Evolutionary conservation across 1,140 invertebrate species (phyloP), one percentile per base, ranked within the genome.

Genomic region (Pachypeltis micranthus): DNA sequence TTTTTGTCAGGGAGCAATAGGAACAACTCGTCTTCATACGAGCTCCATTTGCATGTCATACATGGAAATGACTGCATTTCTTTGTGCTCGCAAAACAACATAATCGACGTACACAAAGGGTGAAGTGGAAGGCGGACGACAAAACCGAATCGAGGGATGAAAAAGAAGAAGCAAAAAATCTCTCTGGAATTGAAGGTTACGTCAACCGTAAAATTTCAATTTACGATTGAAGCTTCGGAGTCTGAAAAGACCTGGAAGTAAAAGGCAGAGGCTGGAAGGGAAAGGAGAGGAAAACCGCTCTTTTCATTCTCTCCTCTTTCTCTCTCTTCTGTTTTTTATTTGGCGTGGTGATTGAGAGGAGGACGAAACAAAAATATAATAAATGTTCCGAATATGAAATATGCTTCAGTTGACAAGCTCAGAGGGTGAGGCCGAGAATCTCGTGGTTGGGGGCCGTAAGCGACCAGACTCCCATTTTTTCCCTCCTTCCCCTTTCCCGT

Each of bases 311-410:
- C 19, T 24, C 16, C 19, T 25, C 19, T 24, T 39, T 39, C 16
- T 39, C 31, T 7, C 23, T 21, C n/a, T n/a, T n/a, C n/a, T n/a
- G 4, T 51, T 51, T 51, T 51, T 51, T 21, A 10, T 21, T 51
- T 21, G 4, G 23, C 47, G 7, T 51, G 12, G 47, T 51, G 47
- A 51, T 51, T 51, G 47, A 51, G 47, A 51, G 47, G 21, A 25
- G 27, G 29, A 59, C 26, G 31, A 59, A 29, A 59, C 57, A 59
- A 59, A 59, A 31, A 59, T 31, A 59, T 59, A 59, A 59, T 59
- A 59, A 59, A 59, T 59, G 57, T 59, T 59, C 29, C 29, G 57
- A 59, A 59, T 59, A 59, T 59, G 57, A 59, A 59, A 59, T 59
- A 59, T 59, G 57, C 57, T 59, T 31, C 57, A 31, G 57, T 59